Evolutionary conservation across 2,113 vertebrate genomes (phyloP).

Genomic region (Cricetomys ansorgei): DNA sequence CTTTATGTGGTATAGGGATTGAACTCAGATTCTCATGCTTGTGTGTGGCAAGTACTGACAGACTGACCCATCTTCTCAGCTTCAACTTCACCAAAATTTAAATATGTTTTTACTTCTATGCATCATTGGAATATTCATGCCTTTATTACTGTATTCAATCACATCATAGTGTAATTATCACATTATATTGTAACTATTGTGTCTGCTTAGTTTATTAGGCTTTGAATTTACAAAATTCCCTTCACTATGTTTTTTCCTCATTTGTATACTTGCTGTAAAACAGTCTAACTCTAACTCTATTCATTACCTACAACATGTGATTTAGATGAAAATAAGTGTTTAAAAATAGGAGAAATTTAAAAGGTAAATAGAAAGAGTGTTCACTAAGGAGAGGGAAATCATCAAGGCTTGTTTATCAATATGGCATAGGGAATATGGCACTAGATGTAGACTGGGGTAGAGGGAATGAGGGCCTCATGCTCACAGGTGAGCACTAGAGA

Average conservation of each 20-base stretch:
- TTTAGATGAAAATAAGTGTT: background rate
- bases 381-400: background rate
- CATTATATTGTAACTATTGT: no score
- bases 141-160: background rate
- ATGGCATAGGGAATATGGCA: background rate
- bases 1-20: background rate
- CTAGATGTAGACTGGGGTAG: background rate
- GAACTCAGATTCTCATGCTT: background rate
- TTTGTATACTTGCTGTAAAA: background rate
- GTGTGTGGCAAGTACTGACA: background rate
- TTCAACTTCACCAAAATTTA: background rate
- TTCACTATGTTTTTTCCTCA: background rate
- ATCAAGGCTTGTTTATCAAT: constrained; percentile 40
- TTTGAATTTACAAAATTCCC: background rate
- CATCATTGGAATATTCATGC: background rate
- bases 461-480: background rate
- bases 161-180: background rate
- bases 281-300: background rate
- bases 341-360: background rate
- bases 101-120: background rate
- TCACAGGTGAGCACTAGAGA: background rate
- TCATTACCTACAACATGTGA: background rate
- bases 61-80: background rate
- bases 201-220: background rate
- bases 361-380: background rate